Evolutionary conservation across 2,113 vertebrate genomes (phyloP), one percentile per base, ranked within the genome.

Genomic region (Saguinus imperator): DNA sequence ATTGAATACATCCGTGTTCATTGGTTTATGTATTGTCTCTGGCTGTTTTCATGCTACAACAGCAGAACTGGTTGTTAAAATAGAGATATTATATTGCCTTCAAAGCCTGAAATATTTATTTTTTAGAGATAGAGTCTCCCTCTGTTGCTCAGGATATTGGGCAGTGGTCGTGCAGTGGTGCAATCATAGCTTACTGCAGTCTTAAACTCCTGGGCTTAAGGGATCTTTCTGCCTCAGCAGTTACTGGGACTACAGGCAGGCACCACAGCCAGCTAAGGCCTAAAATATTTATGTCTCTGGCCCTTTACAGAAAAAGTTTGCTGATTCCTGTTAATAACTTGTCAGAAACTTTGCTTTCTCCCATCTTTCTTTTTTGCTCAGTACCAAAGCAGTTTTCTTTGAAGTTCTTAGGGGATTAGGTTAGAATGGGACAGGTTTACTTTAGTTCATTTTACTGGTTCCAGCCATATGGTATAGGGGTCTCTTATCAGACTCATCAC

Each of bases 371-470:
- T 83, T 61, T 84, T 18, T 84, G 23, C 32, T 88, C 55, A 94
- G 6, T 89, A 25, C 43, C 72, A 92, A 27, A 70, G 45, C 52
- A 89, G 37, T 45, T 94, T 94, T 57, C 20, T 18, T 85, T 13
- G 2, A 8, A 85, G 79, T 92, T 94, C 12, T 94, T 80, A 79
- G n/a, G 79, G 13, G 5, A 20, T 79, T 61, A 79, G 18, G 12
- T 61, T 89, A 66, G 32, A 79, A 55, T 77, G 40, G 52, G 16
- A 64, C 17, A 88, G 40, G 10, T 77, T 88, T 96, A 50, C 18
- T 96, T 87, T 87, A 20, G 58, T 58, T 93, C 32, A 72, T 84
- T 94, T 94, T 79, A 88, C 52, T 66, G 32, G 5, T 61, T 89
- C 45, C 25, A 27, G 1, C 77, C 25, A 6, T 73, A 79, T 40